Percentiles rank a stretch among this genome's conserved stretches.
Evolutionary conservation across 2,113 vertebrate species (phyloP).

Genomic region (Carollia perspicillata): DNA sequence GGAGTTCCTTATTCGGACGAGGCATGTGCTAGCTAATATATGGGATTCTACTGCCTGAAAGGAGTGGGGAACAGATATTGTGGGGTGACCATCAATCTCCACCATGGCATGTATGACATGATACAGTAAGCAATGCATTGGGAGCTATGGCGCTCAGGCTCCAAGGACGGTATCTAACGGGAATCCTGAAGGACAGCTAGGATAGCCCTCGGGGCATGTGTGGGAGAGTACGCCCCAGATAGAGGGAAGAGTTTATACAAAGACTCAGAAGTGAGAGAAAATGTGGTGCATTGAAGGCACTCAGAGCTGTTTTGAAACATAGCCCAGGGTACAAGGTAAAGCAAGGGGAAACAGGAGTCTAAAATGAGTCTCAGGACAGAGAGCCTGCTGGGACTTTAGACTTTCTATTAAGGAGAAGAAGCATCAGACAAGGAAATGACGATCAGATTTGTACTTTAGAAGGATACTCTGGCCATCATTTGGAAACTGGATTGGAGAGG

Average conservation of each 20-base stretch:
- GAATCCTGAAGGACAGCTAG: neutral
- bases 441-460: neutral
- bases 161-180: neutral
- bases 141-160: neutral
- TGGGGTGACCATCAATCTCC: neutral
- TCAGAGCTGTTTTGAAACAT: neutral
- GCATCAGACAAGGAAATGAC: neutral
- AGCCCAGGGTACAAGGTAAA: neutral
- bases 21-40: neutral
- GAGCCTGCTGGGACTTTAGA: neutral
- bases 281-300: neutral
- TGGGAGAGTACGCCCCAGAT: neutral
- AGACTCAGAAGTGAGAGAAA: neutral
- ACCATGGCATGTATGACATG: too few relatives aligned
- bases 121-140: neutral
- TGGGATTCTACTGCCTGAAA: neutral
- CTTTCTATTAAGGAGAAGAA: neutral
- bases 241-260: neutral
- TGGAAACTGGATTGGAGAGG: neutral
- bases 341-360: neutral
- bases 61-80: neutral
- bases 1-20: neutral
- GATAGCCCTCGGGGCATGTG: neutral
- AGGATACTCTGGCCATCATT: neutral
- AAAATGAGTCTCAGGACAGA: neutral